Base-by-base conservation (phyloP, 1,140 invertebrate species). In the Drosophila rhopaloa region DNA sequence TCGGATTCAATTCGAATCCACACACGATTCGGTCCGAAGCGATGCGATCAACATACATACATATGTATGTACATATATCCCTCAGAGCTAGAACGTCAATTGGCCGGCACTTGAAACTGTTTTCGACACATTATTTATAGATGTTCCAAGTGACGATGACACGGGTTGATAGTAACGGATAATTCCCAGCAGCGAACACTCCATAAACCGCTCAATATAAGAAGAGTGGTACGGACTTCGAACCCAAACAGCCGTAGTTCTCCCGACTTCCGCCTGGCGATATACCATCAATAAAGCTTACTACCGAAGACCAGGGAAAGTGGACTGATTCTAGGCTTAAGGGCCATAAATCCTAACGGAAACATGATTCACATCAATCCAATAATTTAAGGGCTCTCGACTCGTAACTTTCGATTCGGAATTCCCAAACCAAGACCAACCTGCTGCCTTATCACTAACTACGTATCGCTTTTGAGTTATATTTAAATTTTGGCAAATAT, bases 101-200 rank as follows among this genome's bases (percentile, higher is more conserved):
- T 40, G 51, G 27, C 6, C 13, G 44, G 32, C 65, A 72, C 68
- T 72, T 72, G 68, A 72, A 58, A 71, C 43, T 72, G 67, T 71
- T 71, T 58, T 41, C 37, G 29, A 71, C 27, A 32, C 53, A 71
- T 71, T 71, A 71, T 71, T 71, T 71, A 71, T 71, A 71, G 68
- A 19, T 71, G 53, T 72, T 72, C 7, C 37, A 58, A 13, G n/a
- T 48, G 53, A 58, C 51, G 67, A 71, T 71, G 66, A 40, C 27
- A 54, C 32, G 27, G 53, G 43, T 57, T 72, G 68, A 72, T 72
- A 71, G 8, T 46, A 19, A 29, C 66, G 68, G 68, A 72, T 72
- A 72, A 71, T 72, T 72, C 68, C 68, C 53, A 37, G 19, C 46
- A 62, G 29, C 11, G 47, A 5, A 16, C 32, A 4, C 5, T 41